Conservation (phyloP, 2,797 vertebrate genomes). For the Liasis olivaceus region DNA sequence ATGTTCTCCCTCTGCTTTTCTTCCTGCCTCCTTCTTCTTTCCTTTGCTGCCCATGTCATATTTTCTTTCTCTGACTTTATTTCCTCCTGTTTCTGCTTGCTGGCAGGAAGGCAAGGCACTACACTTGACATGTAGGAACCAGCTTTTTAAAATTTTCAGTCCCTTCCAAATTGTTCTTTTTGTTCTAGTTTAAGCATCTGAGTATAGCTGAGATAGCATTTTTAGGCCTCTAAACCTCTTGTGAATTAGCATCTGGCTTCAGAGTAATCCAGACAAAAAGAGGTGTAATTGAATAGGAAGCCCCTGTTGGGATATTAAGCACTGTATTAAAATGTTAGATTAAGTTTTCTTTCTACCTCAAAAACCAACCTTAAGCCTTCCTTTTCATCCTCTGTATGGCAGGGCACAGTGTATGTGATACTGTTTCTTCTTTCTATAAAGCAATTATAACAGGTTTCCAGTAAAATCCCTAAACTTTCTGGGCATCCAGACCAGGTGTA, state of each 20-base stretch:
- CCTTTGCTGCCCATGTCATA: background rate
- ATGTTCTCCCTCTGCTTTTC: background rate
- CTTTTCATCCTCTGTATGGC: background rate
- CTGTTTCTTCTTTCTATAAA: background rate
- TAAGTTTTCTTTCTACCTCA: background rate
- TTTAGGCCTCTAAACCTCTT: background rate
- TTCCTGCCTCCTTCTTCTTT: background rate
- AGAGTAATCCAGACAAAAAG: background rate
- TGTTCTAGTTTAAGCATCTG: background rate
- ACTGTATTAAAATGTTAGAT: background rate
- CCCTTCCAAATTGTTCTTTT: background rate
- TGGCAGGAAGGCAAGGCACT: background rate
- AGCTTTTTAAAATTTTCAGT: background rate
- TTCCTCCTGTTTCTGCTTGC: background rate
- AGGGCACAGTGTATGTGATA: background rate
- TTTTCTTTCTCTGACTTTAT: background rate
- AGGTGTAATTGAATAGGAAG: fast-evolving
- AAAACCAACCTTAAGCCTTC: background rate
- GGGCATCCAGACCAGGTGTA: background rate
- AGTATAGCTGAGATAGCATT: background rate
- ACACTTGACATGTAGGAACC: background rate
- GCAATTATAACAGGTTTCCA: background rate
- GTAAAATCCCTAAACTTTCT: background rate
- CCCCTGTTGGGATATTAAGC: conserved; percentile 8
- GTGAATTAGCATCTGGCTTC: background rate